These are phyloP conservation scores for Physeter macrocephalus DNA, from an alignment of 2,113 vertebrate species.

Conservation along the genomic window DNA sequence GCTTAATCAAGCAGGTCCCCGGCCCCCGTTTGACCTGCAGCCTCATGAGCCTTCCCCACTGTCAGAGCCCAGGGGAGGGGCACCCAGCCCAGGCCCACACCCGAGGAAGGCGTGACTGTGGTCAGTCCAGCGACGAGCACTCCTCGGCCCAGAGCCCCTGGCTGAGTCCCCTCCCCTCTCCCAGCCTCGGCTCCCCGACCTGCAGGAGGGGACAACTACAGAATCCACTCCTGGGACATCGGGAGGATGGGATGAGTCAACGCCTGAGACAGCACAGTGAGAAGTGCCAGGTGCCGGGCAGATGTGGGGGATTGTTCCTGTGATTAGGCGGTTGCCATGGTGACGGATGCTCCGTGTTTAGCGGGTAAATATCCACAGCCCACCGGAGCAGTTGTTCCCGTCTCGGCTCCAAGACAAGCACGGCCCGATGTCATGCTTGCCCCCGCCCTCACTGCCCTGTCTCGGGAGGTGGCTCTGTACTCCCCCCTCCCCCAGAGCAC, in stretches of 20 bases:
- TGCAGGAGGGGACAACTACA: background rate
- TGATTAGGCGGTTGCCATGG: conserved; percentile 40
- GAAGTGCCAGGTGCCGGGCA: conserved; percentile 5
- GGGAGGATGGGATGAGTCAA: background rate
- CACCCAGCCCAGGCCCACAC: background rate
- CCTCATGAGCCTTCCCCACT: background rate
- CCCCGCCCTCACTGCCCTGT: background rate
- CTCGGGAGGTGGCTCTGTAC: fast-evolving
- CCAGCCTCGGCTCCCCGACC: background rate
- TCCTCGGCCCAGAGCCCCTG: fast-evolving
- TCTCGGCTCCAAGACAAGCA: background rate
- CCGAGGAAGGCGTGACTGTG: fast-evolving
- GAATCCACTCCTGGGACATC: fast-evolving
- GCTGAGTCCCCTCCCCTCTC: background rate
- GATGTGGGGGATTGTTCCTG: background rate
- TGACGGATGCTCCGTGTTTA: background rate
- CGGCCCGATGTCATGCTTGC: fast-evolving
- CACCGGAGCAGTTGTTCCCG: background rate
- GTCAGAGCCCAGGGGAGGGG: background rate
- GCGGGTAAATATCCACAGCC: background rate
- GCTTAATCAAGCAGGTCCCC: background rate
- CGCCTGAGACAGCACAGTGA: fast-evolving
- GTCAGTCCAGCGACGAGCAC: fast-evolving
- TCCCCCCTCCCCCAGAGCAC: fast-evolving
- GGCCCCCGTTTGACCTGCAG: background rate